Base-by-base conservation (phyloP, 2,113 vertebrate species). In the Psophia crepitans region DNA sequence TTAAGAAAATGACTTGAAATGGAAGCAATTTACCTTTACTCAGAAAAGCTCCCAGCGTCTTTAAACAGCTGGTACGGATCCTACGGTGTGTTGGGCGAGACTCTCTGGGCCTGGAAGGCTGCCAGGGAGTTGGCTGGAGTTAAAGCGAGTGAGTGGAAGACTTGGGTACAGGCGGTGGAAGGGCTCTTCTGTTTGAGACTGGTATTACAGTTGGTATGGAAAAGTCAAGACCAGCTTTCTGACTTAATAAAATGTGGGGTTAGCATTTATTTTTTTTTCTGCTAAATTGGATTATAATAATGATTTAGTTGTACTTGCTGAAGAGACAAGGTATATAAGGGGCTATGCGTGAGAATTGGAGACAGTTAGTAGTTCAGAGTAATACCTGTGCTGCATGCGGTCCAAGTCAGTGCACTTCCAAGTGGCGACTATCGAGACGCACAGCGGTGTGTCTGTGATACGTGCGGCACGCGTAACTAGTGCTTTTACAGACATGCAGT, bases 1-100 rank as follows among this genome's bases (percentile, higher is more conserved):
- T 84, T 61, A 92, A 79, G 74, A 91, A 91, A 91, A 63, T 19
- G 23, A 3, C 58, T 85, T 83, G 63, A 87, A 89, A 83, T 93
- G 24, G 49, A 91, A 85, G 73, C 63, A 37, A 51, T 95, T 96
- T 76, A 30, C 77, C 73, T 91, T 35, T 82, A 46, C 71, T 87
- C 63, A 74, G 41, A 79, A 93, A 63, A 76, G 41, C n/a, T 82
- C 44, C 53, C 30, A 48, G 69, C 57, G 46, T 76, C 64, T 90
- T 83, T 77, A 58, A 65, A 66, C n/a, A 71, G 89, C 73, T 44
- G 80, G 43, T 71, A 37, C 1, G 7, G 73, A 75, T 84, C 33
- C 68, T 44, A 14, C 3, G 7, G 30, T n/a, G 14, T 23, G 48
- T 56, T 87, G 69, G 54, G 69, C 1, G 3, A 37, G 64, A n/a